Base-by-base conservation (phyloP, 2,888 invertebrate genomes). In the Antitype chi region DNA sequence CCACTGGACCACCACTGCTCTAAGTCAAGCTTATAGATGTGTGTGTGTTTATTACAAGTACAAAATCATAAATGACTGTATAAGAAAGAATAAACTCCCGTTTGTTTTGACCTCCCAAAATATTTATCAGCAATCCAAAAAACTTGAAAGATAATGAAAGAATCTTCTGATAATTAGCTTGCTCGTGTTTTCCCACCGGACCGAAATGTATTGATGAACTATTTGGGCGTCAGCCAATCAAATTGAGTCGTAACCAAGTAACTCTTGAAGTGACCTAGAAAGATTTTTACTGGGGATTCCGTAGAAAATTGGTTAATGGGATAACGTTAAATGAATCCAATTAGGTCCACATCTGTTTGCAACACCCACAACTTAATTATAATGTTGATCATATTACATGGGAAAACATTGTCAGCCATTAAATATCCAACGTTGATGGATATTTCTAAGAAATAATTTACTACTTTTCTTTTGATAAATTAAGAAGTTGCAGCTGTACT, bases 221-320 rank as follows among this genome's bases (percentile, higher is more conserved):
- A 81, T 87, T 88, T 88, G 89, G 85, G 57, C 73, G 62, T 49
- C 57, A n/a, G 78, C 89, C 81, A 88, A 82, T 87, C 79, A 87
- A 87, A 88, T 71, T 70, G 70, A 57, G 75, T 68, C 63, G 74
- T 81, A 63, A 73, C 74, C 62, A 80, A 74, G 70, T 69, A 66
- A 70, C 76, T 80, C 60, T 76, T 66, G 32, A 75, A 84, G 57
- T 76, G 67, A 70, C 66, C 70, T 74, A 67, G 25, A 75, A 68
- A 67, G 69, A 70, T 47, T 76, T 77, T 80, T 73, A 71, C 59
- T 73, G 52, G 47, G 23, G 49, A 11, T 53, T 59, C 28, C 28
- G 55, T 77, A 17, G 15, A 23, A 59, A 47, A 80, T 80, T 57
- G 49, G 25, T 32, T 49, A 55, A 43, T 57, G n/a, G 25, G 60